Evolutionary conservation across 2,113 vertebrate species (phyloP).

Genomic region (Rhinolophus sinicus): DNA sequence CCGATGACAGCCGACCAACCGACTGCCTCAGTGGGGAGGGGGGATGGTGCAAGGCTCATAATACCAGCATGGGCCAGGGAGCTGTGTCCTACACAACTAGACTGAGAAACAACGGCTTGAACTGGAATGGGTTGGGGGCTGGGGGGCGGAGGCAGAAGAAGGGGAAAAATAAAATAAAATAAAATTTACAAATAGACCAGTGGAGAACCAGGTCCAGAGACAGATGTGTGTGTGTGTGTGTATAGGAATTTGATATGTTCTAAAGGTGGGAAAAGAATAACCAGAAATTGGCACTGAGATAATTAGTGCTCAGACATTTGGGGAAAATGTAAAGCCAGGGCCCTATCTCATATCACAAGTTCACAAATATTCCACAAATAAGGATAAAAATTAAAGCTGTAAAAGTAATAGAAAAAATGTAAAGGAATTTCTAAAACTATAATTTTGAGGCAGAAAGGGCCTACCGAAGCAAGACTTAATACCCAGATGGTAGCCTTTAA

Average conservation of each 20-base stretch:
- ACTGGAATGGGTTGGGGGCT: no score
- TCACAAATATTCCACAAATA: background rate
- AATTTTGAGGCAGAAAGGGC: constrained; percentile 8
- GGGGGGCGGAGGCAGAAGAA: no score
- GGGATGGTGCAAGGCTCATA: no score
- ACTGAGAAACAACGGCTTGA: no score
- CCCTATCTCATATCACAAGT: background rate
- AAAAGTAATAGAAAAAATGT: background rate
- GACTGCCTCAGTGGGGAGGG: no score
- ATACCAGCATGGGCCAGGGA: no score
- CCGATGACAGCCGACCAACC: no score
- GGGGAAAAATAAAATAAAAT: no score
- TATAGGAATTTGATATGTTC: background rate
- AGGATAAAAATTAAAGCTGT: constrained; percentile 19
- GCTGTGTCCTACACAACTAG: no score
- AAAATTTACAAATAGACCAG: background rate
- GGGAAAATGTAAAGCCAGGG: background rate
- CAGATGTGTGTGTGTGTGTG: background rate
- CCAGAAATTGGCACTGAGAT: background rate
- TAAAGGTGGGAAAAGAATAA: background rate
- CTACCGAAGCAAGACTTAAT: constrained; percentile 5
- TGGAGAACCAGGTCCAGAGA: background rate
- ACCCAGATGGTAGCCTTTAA: background rate
- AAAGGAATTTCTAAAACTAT: background rate
- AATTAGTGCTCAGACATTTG: background rate